These are phyloP conservation scores for Aphaenogaster ashmeadi DNA, from an alignment of 1,140 invertebrate species.

Conservation along the genomic window DNA sequence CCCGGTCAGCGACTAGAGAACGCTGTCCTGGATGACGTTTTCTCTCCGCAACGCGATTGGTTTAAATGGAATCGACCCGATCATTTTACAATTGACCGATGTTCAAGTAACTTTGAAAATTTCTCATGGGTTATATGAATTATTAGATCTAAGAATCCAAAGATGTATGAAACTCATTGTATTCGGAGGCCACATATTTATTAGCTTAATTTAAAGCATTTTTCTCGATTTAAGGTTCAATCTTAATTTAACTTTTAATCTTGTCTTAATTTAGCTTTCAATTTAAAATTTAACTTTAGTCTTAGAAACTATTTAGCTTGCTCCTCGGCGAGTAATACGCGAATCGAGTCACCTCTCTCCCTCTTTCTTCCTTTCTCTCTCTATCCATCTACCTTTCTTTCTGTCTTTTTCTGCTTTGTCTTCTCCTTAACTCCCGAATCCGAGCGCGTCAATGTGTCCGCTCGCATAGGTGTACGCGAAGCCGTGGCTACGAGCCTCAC, in stretches of 20 bases:
- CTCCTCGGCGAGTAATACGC: neutral
- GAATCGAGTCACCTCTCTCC: neutral
- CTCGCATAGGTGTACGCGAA: conserved; percentile 11
- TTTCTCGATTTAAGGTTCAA: neutral
- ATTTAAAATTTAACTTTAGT: neutral
- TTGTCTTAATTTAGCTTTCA: neutral
- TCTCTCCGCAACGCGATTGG: neutral
- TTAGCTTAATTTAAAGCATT: neutral
- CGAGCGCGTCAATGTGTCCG: conserved; percentile 35
- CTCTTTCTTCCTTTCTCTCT: neutral
- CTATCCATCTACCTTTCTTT: neutral
- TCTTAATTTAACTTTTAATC: neutral
- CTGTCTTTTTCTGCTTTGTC: neutral
- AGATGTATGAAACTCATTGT: neutral
- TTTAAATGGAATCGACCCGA: conserved; percentile 1
- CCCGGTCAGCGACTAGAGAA: conserved; percentile 59
- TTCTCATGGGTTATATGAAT: neutral
- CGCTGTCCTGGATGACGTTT: conserved; percentile 55
- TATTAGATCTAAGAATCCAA: neutral
- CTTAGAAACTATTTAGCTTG: neutral
- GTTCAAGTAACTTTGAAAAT: neutral
- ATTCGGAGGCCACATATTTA: neutral
- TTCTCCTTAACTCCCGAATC: conserved; percentile 24
- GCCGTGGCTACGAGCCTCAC: conserved; percentile 42
- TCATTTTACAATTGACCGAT: neutral